Base-by-base conservation (phyloP, 2,888 invertebrate genomes). In the Aelia acuminata region DNA sequence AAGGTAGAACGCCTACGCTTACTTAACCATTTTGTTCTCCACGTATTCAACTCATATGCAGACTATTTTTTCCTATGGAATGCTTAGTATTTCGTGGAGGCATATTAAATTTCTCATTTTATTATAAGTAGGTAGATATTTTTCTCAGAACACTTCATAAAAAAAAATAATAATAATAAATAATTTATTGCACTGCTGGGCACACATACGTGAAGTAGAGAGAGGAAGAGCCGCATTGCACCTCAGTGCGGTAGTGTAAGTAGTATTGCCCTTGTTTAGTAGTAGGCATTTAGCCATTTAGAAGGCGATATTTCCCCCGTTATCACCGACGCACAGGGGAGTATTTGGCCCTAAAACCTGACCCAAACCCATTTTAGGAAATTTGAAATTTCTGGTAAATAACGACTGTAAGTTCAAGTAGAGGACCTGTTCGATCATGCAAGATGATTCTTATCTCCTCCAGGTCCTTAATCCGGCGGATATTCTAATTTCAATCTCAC, bases 191-290 rank as follows among this genome's bases (percentile, higher is more conserved):
- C 3, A 57, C 26, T 4, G 11, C 13, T 26, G 26, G 26, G 26
- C 13, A 57, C 22, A 57, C 57, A 57, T 57, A 26, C 11, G n/a
- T 57, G 57, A 57, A 13, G 20, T 13, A 57, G 8, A 22, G 26
- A 57, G 57, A 57, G 26, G 57, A 11, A 57, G 13, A 26, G 26
- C 57, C 57, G 57, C 57, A 57, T 26, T 57, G 57, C 57, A 57
- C 57, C 57, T 57, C 57, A 11, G 57, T 57, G 57, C 57, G 57
- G 57, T 26, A 57, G 57, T 26, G 57, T 57, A 57, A 57, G 57
- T 57, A 57, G 57, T 57, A 57, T 57, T 57, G 57, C 57, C 57
- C 57, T 57, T 57, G 57, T 57, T 57, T 57, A 57, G 57, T 57
- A 26, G 26, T 20, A 4, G 57, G 18, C 57, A 26, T n/a, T n/a